Evolutionary conservation across 2,888 invertebrate genomes (phyloP).

Genomic region (Xylota segnis): DNA sequence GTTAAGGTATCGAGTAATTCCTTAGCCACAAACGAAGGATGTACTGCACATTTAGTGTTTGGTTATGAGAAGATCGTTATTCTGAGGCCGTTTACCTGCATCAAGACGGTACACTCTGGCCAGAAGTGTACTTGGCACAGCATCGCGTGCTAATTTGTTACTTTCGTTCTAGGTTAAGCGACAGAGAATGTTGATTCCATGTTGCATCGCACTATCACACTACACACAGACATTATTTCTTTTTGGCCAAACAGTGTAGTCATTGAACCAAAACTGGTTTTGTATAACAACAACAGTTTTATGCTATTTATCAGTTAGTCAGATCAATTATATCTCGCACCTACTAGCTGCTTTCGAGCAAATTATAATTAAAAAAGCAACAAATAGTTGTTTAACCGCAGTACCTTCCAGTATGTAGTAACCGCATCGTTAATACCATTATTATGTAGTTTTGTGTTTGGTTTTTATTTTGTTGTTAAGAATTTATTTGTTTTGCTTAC

Average conservation of each 20-base stretch:
- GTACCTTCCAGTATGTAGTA: no score
- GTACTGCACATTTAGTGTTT: not conserved
- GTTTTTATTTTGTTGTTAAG: not conserved
- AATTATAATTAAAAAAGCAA: not conserved
- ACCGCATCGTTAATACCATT: not conserved
- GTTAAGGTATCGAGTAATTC: constrained; percentile 9
- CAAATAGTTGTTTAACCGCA: no score
- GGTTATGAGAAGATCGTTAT: not conserved
- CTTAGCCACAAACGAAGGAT: constrained; percentile 25
- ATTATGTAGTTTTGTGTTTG: not conserved
- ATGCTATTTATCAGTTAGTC: not conserved
- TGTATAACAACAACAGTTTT: not conserved
- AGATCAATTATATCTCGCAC: constrained; percentile 1
- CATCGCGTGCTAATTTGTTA: constrained; percentile 14
- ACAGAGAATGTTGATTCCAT: constrained; percentile 8
- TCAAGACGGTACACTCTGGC: not conserved
- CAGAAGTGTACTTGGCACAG: not conserved
- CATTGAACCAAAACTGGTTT: not conserved
- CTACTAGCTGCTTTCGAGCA: not conserved
- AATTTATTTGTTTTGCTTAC: constrained; percentile 2
- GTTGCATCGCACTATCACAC: no score
- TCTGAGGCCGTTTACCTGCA: constrained; percentile 34
- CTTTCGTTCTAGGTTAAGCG: constrained; percentile 37
- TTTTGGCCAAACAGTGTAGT: not conserved
- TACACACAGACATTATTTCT: no score